Evolutionary conservation across 2,888 invertebrate species (phyloP).

Genomic region (Caenorhabditis sp.): DNA sequence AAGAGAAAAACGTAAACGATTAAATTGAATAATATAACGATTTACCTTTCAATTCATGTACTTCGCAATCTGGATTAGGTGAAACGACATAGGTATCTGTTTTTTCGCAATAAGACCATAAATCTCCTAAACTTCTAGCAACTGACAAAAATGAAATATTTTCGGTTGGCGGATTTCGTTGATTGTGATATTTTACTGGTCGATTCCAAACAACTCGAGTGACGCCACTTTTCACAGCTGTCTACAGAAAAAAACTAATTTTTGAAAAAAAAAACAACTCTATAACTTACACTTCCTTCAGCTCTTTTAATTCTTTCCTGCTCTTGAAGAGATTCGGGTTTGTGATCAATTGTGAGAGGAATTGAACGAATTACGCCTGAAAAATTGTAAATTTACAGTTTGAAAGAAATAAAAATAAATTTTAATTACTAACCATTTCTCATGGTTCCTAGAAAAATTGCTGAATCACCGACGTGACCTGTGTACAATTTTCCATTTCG

Average conservation of each 20-base stretch:
- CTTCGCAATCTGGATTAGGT: conserved; percentile 92
- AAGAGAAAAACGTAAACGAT: too few species aligned
- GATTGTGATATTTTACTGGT: conserved; percentile 83
- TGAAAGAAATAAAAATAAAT: neutral
- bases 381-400: neutral
- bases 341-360: conserved; percentile 86
- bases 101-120: conserved; percentile 95
- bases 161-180: conserved; percentile 87
- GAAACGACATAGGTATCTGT: conserved; percentile 93
- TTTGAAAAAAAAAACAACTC: neutral
- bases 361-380: conserved; percentile 7
- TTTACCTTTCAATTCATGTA: conserved; percentile 71
- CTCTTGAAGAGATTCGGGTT: conserved; percentile 88
- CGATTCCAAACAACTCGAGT: conserved; percentile 96
- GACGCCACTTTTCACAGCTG: conserved; percentile 81
- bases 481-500: conserved; percentile 88
- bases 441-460: conserved; percentile 82
- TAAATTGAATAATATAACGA: too few species aligned
- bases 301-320: conserved; percentile 80
- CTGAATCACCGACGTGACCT: conserved; percentile 98
- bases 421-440: conserved; percentile 13
- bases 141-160: conserved; percentile 95
- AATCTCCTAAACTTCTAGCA: conserved; percentile 90
- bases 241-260: conserved; percentile 37
- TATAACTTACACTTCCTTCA: conserved; percentile 67